Conservation (phyloP, 2,113 vertebrate species). For the Heterochromis multidens region DNA sequence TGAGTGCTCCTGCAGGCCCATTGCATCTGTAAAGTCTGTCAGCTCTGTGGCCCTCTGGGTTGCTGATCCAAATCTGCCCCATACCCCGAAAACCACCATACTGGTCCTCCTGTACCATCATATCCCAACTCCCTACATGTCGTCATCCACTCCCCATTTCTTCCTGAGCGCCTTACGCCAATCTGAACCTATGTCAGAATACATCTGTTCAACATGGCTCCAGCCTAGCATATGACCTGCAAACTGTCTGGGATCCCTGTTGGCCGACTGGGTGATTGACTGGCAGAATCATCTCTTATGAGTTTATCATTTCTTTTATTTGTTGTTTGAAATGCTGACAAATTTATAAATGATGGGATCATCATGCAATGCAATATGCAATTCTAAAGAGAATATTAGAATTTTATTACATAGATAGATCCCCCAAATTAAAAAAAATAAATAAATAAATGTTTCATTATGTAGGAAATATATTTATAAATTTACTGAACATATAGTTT, state of each 20-base stretch:
- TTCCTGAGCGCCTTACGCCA: constrained; percentile 45
- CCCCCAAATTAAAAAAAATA: too few relatives aligned
- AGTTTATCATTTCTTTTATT: background rate
- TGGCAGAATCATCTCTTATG: background rate
- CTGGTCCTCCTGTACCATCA: constrained; percentile 7
- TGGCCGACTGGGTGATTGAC: constrained; percentile 11
- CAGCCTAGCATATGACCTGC: constrained; percentile 55
- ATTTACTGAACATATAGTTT: background rate
- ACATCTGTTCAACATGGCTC: constrained; percentile 74
- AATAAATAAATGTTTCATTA: background rate
- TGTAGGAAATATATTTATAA: background rate
- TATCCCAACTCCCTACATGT: constrained; percentile 33
- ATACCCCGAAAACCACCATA: background rate
- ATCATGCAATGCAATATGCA: background rate
- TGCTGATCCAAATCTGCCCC: constrained; percentile 33
- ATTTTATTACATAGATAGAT: background rate
- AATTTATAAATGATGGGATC: background rate
- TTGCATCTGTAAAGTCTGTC: constrained; percentile 62
- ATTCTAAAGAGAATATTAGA: background rate
- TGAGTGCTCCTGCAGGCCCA: constrained; percentile 42
- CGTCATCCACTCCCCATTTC: constrained; percentile 31
- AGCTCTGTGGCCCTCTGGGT: constrained; percentile 25
- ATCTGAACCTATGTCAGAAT: constrained; percentile 67
- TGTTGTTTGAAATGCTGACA: background rate
- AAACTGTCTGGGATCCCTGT: constrained; percentile 1